Base-by-base conservation (phyloP, 2,113 vertebrate genomes). In the Drymodes brunneopygia region DNA sequence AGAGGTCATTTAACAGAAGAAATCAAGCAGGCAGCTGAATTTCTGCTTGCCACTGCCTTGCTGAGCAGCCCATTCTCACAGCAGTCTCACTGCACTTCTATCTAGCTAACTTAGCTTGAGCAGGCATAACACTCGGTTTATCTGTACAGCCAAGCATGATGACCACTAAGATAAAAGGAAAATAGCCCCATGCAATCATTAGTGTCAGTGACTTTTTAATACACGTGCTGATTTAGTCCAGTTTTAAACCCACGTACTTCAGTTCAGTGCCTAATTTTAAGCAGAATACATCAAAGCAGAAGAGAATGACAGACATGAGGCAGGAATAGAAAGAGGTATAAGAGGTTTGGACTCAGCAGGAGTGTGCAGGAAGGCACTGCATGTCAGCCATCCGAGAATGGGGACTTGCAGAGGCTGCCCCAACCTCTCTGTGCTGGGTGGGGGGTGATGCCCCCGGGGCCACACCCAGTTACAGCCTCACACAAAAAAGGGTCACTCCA, bases 401-500 rank as follows among this genome's bases (percentile, higher is more conserved):
- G 16, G 29, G 6, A 54, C 24, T 57, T 28, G 18, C 2, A 1
- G 61, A 72, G 42, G 11, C 9, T 84, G 12, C 11, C 12, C 8
- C 9, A 28, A 15, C 27, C 31, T 8, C 40, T 69, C 47, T 3
- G 0, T 24, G 35, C 54, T 48, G 35, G 5, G 15, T 33, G 27
- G 7, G 54, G 11, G 7, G 23, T 7, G 15, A 15, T 16, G 0
- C 0, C 21, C 12, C 11, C 0, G 0, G 7, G 33, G 20, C 10
- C 0, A 0, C 54, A 36, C 48, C 0, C 0, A 47, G 45, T 14
- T 56, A 29, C 45, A 31, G 31, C 17, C 27, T 67, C 9, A 1
- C 44, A 50, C 2, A 10, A 7, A 31, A 21, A 36, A 50, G 13
- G 25, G 16, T 44, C 1, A 0, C 11, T 70, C 27, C 0, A 2